A percentile compares a stretch with the other conserved stretches of the same genome.
Conservation (phyloP, 1,140 invertebrate genomes). For the Drosophila kepulauana region DNA sequence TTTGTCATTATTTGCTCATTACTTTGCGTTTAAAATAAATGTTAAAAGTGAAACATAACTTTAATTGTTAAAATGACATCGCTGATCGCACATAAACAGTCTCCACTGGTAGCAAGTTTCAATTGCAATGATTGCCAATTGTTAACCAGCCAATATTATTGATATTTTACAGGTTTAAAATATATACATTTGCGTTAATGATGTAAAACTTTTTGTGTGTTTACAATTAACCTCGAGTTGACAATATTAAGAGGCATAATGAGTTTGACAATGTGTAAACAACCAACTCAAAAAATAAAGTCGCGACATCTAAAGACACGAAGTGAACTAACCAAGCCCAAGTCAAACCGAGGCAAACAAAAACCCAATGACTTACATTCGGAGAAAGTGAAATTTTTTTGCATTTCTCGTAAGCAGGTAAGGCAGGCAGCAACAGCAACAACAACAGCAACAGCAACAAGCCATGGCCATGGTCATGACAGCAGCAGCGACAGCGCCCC, state of each 20-base stretch:
- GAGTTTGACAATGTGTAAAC: constrained; percentile 37
- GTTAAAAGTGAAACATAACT: no score
- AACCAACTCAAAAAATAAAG: constrained; percentile 50
- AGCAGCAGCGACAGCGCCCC: constrained; percentile 28
- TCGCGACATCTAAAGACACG: constrained; percentile 15
- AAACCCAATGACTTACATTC: constrained; percentile 81
- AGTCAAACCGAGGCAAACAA: constrained; percentile 29
- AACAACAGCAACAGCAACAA: constrained; percentile 36
- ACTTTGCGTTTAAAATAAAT: no score
- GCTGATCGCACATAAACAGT: neutral
- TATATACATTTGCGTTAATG: constrained; percentile 3
- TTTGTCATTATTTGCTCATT: no score
- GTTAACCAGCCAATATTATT: neutral
- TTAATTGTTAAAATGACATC: neutral
- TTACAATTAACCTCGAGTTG: constrained; percentile 12
- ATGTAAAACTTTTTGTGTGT: constrained; percentile 9
- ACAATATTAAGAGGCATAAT: constrained; percentile 28
- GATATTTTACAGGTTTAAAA: neutral
- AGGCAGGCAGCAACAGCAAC: constrained; percentile 15
- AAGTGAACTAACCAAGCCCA: constrained; percentile 30
- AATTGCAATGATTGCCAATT: neutral
- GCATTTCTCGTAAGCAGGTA: constrained; percentile 62
- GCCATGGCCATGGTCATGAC: constrained; percentile 38
- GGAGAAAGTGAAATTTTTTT: constrained; percentile 84
- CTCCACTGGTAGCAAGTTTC: neutral